These are phyloP conservation scores for Lasioglossum calceatum DNA, from an alignment of 2,888 invertebrate genomes.

Conservation along the genomic window DNA sequence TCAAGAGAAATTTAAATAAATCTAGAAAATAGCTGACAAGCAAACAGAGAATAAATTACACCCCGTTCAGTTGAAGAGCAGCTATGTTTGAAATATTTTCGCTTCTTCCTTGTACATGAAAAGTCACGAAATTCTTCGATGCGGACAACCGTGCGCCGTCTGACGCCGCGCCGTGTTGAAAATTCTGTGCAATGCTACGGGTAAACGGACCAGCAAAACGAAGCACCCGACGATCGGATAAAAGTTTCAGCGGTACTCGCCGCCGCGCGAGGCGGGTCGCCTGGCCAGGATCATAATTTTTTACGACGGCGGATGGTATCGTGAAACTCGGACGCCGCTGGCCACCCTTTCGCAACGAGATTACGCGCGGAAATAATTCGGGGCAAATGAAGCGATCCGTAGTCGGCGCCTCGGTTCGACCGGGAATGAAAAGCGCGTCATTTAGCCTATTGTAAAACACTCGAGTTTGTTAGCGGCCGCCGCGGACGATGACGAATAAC, in stretches of 20 bases:
- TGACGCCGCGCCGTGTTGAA: neutral
- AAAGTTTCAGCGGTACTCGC: conserved; percentile 1
- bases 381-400: conserved; percentile 54
- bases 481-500: conserved; percentile 59
- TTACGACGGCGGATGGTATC: neutral
- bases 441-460: conserved; percentile 59
- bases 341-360: conserved; percentile 39
- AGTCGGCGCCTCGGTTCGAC: conserved; percentile 20
- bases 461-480: conserved; percentile 47
- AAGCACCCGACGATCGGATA: neutral
- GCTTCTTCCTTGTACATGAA: too few species aligned
- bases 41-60: neutral
- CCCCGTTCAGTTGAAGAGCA: neutral
- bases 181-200: neutral
- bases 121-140: conserved; percentile 6
- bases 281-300: neutral
- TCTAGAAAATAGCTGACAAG: neutral
- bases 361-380: conserved; percentile 53
- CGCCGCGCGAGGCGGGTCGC: neutral
- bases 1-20: neutral
- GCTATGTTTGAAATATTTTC: neutral
- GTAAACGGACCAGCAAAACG: conserved; percentile 6
- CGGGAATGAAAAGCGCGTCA: conserved; percentile 50
- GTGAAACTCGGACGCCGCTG: neutral
- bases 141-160: neutral